phyloP scores from a whole-genome alignment of 1,140 invertebrate genomes.

The Gonioctena quinquepunctata region DNA sequence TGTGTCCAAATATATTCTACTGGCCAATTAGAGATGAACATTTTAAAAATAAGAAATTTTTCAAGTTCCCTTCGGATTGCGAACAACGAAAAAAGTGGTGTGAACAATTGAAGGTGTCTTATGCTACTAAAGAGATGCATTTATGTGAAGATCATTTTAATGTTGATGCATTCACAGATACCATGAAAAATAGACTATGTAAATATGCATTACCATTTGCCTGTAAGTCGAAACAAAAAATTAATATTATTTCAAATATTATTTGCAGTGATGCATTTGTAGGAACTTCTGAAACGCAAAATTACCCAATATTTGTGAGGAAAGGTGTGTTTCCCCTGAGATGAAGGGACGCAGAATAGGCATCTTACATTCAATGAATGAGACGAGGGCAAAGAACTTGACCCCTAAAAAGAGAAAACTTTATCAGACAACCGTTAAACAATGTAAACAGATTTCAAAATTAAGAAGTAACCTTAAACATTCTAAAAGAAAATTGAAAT shows the following conservation, averaged over 20 bases:
- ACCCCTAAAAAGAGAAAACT: background rate
- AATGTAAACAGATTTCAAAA: background rate
- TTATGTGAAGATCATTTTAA: slow-evolving; percentile 12
- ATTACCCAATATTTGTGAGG: background rate
- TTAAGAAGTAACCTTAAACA: background rate
- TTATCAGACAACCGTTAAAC: background rate
- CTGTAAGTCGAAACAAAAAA: background rate
- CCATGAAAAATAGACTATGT: background rate
- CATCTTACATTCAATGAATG: background rate
- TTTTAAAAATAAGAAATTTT: slow-evolving; percentile 1
- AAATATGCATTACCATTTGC: no score
- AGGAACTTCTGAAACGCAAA: background rate
- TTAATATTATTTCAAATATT: background rate
- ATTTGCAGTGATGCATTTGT: background rate
- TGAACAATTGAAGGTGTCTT: background rate
- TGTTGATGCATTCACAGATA: background rate
- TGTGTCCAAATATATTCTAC: background rate
- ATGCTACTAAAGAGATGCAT: background rate
- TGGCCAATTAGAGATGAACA: background rate
- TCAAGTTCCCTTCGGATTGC: background rate
- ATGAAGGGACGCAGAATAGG: background rate
- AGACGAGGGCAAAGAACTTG: background rate
- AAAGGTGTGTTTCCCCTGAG: background rate
- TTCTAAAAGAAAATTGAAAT: slow-evolving; percentile 3
- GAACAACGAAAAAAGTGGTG: slow-evolving; percentile 5